These are phyloP conservation scores for Peucedramus taeniatus DNA, from an alignment of 2,113 vertebrate species.

Conservation along the genomic window DNA sequence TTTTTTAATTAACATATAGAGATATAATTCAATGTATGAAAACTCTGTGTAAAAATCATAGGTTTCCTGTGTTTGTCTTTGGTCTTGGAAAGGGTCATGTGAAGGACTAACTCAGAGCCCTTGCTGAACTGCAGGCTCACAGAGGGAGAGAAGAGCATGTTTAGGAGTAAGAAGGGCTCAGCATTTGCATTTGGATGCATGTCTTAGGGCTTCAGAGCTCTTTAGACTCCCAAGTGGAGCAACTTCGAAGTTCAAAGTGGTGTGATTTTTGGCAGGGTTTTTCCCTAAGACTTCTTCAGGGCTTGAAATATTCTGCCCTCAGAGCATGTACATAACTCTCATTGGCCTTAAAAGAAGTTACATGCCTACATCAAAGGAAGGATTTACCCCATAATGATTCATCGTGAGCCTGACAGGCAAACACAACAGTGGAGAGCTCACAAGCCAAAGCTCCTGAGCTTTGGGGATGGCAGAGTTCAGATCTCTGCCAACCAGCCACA, in stretches of 20 bases:
- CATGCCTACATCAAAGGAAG: conserved; percentile 69
- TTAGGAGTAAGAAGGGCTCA: conserved; percentile 19
- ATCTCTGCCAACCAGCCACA: not conserved
- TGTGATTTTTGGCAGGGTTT: conserved; percentile 53
- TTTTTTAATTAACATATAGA: not conserved
- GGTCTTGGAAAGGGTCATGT: not conserved
- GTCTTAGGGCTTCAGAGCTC: conserved; percentile 36
- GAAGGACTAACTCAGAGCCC: not conserved
- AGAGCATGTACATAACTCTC: conserved; percentile 58
- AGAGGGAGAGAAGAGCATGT: not conserved
- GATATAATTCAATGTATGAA: not conserved
- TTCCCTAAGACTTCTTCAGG: conserved; percentile 37
- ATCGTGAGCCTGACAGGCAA: conserved; percentile 56
- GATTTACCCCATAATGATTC: conserved; percentile 64
- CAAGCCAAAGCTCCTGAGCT: conserved; percentile 17
- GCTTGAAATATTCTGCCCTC: conserved; percentile 60
- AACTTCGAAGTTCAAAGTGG: conserved; percentile 51
- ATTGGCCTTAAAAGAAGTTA: conserved; percentile 68
- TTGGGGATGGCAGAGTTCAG: not conserved
- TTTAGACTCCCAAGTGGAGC: conserved; percentile 11
- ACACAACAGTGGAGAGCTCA: conserved; percentile 59
- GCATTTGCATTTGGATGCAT: conserved; percentile 44
- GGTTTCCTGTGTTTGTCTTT: not conserved
- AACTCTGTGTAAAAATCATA: not conserved
- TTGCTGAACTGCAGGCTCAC: not conserved